These are phyloP conservation scores for Agrotis ipsilon DNA, from an alignment of 2,888 invertebrate genomes.

Conservation along the genomic window DNA sequence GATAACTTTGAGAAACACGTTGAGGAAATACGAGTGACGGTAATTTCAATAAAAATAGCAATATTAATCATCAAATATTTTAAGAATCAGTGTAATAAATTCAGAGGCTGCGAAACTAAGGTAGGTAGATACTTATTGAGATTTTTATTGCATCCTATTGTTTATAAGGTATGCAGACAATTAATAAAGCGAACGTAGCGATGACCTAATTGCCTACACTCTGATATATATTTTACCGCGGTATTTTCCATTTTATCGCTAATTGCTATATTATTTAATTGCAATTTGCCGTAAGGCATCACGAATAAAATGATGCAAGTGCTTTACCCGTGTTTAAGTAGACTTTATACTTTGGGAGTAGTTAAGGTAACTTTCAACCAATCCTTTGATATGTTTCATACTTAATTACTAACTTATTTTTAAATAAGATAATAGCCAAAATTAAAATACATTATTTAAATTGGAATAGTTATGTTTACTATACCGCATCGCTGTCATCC, in stretches of 20 bases:
- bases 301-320: conserved; percentile 54
- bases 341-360: not conserved
- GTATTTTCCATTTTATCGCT: conserved; percentile 60
- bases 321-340: conserved; percentile 32
- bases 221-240: conserved; percentile 28
- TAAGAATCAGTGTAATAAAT: not conserved
- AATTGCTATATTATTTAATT: conserved; percentile 58
- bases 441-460: too few species aligned
- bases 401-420: too few species aligned
- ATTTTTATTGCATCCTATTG: conserved; percentile 14
- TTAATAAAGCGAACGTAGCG: conserved; percentile 12
- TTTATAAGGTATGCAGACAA: conserved; percentile 4
- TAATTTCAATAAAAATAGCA: too few species aligned
- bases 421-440: too few species aligned
- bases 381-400: too few species aligned
- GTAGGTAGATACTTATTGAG: not conserved
- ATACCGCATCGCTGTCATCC: too few species aligned
- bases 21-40: conserved; percentile 73
- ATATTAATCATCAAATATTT: too few species aligned
- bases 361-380: too few species aligned
- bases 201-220: conserved; percentile 42
- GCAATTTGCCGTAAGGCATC: conserved; percentile 60
- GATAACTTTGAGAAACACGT: conserved; percentile 60
- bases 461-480: too few species aligned
- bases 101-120: too few species aligned